phyloP scores from a whole-genome alignment of 2,797 vertebrate species.

The Myotis pilosus region DNA sequence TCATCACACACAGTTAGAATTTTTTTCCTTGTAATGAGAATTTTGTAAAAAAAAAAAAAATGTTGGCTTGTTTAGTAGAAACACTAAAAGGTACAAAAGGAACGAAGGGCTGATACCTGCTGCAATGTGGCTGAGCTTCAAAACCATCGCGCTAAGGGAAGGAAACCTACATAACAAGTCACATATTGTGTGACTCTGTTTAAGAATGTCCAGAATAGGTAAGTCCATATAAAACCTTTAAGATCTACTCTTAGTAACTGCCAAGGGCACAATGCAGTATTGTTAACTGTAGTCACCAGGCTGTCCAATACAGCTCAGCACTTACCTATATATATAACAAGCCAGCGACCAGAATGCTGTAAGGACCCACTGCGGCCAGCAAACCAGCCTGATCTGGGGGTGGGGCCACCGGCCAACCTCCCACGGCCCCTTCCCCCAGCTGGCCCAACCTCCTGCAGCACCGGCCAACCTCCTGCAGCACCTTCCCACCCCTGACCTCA shows the following conservation, averaged over 20 bases:
- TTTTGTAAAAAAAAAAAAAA: neutral
- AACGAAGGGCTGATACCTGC: neutral
- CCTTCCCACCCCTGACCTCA: no score
- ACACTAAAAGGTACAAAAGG: neutral
- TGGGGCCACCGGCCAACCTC: no score
- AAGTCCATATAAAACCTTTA: neutral
- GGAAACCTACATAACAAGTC: neutral
- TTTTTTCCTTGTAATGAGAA: neutral
- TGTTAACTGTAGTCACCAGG: neutral
- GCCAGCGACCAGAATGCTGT: fast-evolving
- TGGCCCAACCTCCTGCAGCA: no score
- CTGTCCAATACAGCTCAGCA: neutral
- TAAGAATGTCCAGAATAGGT: neutral
- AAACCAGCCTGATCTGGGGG: no score
- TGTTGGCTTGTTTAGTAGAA: neutral
- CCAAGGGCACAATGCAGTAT: neutral
- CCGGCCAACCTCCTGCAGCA: no score
- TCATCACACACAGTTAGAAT: neutral
- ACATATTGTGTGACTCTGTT: neutral
- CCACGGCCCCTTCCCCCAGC: fast-evolving
- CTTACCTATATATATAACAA: no score
- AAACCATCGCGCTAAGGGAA: neutral
- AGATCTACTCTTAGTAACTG: neutral
- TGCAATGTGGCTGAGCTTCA: neutral
- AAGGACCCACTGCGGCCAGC: no score